Percentiles rank a stretch among this genome's conserved stretches.
Conservation (phyloP, 2,113 vertebrate species). For the Zosterops borbonicus region DNA sequence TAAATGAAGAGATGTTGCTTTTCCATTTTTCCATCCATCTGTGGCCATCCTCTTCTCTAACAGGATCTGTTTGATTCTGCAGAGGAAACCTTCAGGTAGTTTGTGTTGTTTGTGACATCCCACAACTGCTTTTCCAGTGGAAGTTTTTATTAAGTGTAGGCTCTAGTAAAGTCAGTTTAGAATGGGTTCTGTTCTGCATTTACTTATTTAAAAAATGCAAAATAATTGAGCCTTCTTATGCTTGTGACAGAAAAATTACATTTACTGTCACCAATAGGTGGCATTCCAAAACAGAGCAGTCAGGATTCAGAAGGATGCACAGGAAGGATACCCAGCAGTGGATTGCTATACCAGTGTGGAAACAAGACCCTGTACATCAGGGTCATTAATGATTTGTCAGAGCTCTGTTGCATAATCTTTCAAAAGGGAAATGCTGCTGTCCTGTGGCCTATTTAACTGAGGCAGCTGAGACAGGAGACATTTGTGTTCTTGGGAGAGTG, state of each 20-base stretch:
- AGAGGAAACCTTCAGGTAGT: neutral
- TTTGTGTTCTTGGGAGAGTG: neutral
- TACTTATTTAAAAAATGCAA: neutral
- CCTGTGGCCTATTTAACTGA: neutral
- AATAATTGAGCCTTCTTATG: neutral
- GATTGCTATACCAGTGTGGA: neutral
- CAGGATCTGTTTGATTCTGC: neutral
- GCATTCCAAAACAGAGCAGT: slow-evolving; percentile 35
- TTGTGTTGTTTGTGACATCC: neutral
- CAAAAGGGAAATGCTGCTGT: neutral
- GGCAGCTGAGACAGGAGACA: neutral
- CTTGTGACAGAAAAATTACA: neutral
- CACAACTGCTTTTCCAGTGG: neutral
- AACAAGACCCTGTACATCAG: neutral
- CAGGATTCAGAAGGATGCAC: neutral
- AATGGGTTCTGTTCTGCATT: neutral
- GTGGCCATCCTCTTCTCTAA: neutral
- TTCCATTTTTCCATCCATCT: neutral
- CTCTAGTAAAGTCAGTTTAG: neutral
- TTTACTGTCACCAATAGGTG: slow-evolving; percentile 26
- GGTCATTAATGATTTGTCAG: neutral
- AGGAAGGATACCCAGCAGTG: neutral
- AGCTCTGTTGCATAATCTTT: neutral
- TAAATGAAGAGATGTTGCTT: neutral
- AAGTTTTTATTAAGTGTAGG: neutral